Evolutionary conservation across 2,113 vertebrate species (phyloP).

Genomic region (Hemicordylus capensis): DNA sequence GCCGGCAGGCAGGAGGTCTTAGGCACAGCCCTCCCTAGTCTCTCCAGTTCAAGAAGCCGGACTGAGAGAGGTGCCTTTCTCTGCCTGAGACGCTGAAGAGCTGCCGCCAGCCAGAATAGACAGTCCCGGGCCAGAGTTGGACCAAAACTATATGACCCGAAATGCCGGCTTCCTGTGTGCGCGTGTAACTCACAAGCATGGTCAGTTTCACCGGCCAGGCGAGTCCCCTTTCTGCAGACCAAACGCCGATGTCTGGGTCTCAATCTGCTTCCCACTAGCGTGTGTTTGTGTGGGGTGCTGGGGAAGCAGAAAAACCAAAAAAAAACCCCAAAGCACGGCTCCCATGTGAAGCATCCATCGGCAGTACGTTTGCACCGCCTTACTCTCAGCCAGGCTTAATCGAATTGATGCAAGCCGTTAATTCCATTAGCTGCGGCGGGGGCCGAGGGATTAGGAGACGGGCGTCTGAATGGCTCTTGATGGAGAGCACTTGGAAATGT

Average conservation of each 20-base stretch:
- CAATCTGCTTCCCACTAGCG: background rate
- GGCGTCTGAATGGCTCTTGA: background rate
- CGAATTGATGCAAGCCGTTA: constrained; percentile 24
- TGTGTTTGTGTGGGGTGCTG: no score
- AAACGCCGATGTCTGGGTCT: background rate
- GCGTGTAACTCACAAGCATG: background rate
- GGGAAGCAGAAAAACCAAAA: background rate
- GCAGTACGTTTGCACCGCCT: background rate
- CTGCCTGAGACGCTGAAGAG: no score
- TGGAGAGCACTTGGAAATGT: background rate
- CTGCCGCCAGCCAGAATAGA: no score
- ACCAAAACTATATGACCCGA: no score
- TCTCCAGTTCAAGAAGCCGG: no score
- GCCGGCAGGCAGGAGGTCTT: no score
- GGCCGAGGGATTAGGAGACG: constrained; percentile 6
- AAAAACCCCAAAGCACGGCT: no score
- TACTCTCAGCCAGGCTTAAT: background rate
- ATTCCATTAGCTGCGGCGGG: constrained; percentile 49
- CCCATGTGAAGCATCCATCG: background rate
- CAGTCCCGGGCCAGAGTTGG: no score
- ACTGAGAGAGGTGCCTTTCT: no score
- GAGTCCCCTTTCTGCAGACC: background rate
- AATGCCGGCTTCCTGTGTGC: no score
- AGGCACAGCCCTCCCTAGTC: no score
- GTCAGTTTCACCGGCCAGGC: no score